These are phyloP conservation scores for Scaptomyza hsui DNA, from an alignment of 1,140 invertebrate species.

Conservation along the genomic window DNA sequence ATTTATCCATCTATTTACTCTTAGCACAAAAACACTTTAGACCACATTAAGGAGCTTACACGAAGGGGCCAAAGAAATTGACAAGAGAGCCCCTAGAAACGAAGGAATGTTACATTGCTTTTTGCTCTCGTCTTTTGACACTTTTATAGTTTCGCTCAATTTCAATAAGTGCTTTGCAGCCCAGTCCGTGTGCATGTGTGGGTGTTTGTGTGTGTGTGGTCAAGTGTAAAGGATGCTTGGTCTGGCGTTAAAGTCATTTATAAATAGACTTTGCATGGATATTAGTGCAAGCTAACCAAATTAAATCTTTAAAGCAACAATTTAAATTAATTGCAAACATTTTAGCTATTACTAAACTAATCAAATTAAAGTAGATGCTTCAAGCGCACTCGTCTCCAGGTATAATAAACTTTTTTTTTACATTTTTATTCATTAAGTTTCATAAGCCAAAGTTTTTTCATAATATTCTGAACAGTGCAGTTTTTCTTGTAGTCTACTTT, in stretches of 20 bases:
- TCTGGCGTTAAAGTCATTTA: constrained; percentile 41
- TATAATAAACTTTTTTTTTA: neutral
- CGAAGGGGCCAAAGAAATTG: constrained; percentile 47
- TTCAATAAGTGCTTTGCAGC: constrained; percentile 67
- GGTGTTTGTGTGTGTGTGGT: constrained; percentile 15
- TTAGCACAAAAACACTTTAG: constrained; percentile 40
- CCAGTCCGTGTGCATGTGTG: constrained; percentile 4
- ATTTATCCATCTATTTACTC: constrained; percentile 58
- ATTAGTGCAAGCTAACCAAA: neutral
- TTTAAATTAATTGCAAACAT: neutral
- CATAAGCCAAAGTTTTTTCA: neutral
- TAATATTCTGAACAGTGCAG: neutral
- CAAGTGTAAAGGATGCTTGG: constrained; percentile 23
- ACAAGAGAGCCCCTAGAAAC: constrained; percentile 29
- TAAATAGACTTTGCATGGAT: constrained; percentile 30
- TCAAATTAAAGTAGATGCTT: neutral
- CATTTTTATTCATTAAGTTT: neutral
- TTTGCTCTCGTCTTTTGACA: constrained; percentile 62
- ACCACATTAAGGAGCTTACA: constrained; percentile 38
- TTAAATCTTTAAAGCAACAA: neutral
- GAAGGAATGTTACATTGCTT: constrained; percentile 8
- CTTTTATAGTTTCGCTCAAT: constrained; percentile 77
- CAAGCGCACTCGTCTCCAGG: neutral
- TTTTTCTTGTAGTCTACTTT: constrained; percentile 17
- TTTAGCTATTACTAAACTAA: neutral